phyloP scores from a whole-genome alignment of 2,113 vertebrate species.

The Poeciliopsis turrubarensis region DNA sequence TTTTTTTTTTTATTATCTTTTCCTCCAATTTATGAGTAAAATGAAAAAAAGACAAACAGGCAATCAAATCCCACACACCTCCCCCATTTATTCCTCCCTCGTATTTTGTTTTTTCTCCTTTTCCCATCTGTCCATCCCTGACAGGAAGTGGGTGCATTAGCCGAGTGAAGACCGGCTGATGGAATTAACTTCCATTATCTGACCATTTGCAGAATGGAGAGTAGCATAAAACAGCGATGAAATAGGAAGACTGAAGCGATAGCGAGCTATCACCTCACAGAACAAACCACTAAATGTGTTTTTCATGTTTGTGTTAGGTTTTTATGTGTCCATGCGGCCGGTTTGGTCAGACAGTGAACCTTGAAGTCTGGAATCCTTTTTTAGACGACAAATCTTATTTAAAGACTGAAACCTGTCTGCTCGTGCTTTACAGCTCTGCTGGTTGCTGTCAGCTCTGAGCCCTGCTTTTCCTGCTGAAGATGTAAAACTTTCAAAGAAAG shows the following conservation, averaged over 20 bases:
- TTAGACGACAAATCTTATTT: not conserved
- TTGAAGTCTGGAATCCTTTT: not conserved
- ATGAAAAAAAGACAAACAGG: constrained; percentile 25
- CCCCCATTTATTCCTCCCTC: not conserved
- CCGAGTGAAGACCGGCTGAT: constrained; percentile 48
- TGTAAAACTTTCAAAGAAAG: not conserved
- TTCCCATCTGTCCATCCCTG: constrained; percentile 49
- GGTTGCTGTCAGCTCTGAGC: constrained; percentile 3
- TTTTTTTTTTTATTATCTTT: not conserved
- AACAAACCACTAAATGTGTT: constrained; percentile 28
- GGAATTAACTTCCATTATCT: constrained; percentile 66
- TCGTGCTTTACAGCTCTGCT: not conserved
- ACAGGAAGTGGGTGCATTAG: constrained; percentile 72
- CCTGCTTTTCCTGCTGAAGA: not conserved
- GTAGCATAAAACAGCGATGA: constrained; percentile 20
- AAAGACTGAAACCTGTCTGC: not conserved
- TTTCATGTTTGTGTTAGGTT: constrained; percentile 23
- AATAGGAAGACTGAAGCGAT: constrained; percentile 21
- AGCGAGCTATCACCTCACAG: constrained; percentile 33
- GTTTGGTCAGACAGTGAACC: not conserved
- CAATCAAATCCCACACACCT: constrained; percentile 45
- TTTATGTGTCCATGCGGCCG: constrained; percentile 6
- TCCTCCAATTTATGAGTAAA: constrained; percentile 15
- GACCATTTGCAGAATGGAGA: constrained; percentile 54
- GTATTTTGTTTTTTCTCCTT: constrained; percentile 22